Conservation (phyloP, 2,113 vertebrate genomes). For the Prunella himalayana region DNA sequence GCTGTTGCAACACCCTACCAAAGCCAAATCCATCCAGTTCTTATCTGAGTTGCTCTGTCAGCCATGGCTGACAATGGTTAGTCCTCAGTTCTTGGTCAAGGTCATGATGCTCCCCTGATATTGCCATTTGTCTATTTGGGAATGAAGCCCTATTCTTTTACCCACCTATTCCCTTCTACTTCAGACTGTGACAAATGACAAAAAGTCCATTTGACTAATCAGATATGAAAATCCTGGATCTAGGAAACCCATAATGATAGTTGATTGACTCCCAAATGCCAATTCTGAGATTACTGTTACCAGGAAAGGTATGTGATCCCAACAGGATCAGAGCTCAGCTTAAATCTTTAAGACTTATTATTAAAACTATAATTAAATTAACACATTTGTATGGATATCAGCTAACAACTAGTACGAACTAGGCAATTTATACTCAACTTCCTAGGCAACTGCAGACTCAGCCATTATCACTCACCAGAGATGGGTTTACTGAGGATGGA, state of each 20-base stretch:
- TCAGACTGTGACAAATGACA: not conserved
- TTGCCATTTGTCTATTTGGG: not conserved
- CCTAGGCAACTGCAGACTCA: not conserved
- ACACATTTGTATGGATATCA: not conserved
- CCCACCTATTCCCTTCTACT: not conserved
- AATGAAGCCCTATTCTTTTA: not conserved
- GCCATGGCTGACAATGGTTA: not conserved
- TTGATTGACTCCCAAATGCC: not conserved
- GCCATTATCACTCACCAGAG: not conserved
- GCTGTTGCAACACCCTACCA: not conserved
- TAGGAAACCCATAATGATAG: not conserved
- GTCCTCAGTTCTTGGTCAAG: not conserved
- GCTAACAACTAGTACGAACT: not conserved
- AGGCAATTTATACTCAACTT: not conserved
- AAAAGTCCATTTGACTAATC: not conserved
- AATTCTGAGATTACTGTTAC: not conserved
- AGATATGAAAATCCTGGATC: not conserved
- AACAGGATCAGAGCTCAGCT: not conserved
- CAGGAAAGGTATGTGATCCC: not conserved
- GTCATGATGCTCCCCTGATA: rapidly evolving
- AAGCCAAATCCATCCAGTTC: not conserved
- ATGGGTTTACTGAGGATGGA: not conserved
- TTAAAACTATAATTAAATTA: not conserved
- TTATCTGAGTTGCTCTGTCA: not conserved
- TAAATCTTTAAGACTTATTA: not conserved